Evolutionary conservation across 1,140 invertebrate species (phyloP).

Genomic region (Conopomorpha cramerella): DNA sequence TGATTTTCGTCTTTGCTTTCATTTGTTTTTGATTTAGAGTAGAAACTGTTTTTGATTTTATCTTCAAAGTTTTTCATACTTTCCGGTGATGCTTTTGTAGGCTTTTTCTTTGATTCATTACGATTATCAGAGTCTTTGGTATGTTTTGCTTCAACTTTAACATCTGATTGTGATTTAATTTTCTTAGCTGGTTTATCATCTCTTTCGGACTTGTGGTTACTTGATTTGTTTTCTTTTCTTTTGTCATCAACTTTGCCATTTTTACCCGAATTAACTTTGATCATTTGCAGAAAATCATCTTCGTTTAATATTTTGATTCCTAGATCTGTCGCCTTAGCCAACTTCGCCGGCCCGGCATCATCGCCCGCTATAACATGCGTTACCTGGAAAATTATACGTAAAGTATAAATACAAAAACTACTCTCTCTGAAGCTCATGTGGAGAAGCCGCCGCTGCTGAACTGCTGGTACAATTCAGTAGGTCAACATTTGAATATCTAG

Average conservation of each 20-base stretch:
- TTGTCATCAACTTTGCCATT: constrained; percentile 3
- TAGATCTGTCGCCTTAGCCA: constrained; percentile 75
- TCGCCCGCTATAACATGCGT: constrained; percentile 84
- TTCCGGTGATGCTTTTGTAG: constrained; percentile 3
- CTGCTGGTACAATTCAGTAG: no score
- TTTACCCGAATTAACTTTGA: constrained; percentile 52
- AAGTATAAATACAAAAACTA: neutral
- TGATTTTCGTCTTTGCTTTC: no score
- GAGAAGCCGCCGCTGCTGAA: neutral
- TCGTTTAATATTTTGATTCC: constrained; percentile 76
- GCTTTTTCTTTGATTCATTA: neutral
- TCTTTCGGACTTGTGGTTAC: no score
- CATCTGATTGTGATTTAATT: no score
- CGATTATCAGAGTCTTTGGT: constrained; percentile 10
- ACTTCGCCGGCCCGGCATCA: constrained; percentile 82
- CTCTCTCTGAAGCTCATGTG: neutral
- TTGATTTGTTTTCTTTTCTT: constrained; percentile 10
- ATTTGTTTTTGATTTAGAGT: constrained; percentile 6
- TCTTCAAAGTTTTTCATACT: constrained; percentile 6
- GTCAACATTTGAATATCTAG: no score
- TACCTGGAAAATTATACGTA: constrained; percentile 57
- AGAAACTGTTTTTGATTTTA: constrained; percentile 7
- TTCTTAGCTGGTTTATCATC: no score
- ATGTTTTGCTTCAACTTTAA: constrained; percentile 7
- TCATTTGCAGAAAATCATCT: constrained; percentile 83